Percentiles rank a stretch among this genome's conserved stretches.
phyloP scores from a whole-genome alignment of 2,797 vertebrate species.

The Pachyuromys duprasi region DNA sequence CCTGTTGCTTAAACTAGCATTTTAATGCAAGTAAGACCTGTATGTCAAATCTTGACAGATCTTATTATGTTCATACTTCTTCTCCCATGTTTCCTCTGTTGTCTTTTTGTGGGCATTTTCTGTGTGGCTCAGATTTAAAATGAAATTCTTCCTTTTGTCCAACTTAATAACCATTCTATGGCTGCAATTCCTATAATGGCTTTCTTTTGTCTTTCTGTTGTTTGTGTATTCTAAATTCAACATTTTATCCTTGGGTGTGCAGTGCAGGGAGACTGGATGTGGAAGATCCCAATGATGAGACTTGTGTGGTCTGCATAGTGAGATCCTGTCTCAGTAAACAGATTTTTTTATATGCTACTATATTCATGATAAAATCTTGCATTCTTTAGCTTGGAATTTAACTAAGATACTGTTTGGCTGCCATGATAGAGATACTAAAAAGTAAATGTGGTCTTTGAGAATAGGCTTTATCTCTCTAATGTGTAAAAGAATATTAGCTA shows the following conservation, averaged over 20 bases:
- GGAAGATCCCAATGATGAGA: background rate
- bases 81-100: background rate
- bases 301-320: background rate
- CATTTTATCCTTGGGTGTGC: background rate
- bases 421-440: background rate
- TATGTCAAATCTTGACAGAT: background rate
- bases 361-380: background rate
- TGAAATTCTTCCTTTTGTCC: background rate
- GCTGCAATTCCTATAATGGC: background rate
- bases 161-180: background rate
- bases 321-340: background rate
- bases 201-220: slow-evolving; percentile 37
- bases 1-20: slow-evolving; percentile 2
- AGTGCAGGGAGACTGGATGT: background rate
- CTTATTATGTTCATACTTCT: background rate
- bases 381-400: slow-evolving; percentile 28
- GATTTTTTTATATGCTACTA: background rate
- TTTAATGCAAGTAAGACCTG: background rate
- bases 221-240: background rate
- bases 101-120: background rate
- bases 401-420: slow-evolving; percentile 16
- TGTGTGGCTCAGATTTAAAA: slow-evolving; percentile 39
- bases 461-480: background rate
- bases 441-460: background rate
- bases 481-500: background rate